Base-by-base conservation (phyloP, 1,140 invertebrate genomes). In the Drosophila ironensis region DNA sequence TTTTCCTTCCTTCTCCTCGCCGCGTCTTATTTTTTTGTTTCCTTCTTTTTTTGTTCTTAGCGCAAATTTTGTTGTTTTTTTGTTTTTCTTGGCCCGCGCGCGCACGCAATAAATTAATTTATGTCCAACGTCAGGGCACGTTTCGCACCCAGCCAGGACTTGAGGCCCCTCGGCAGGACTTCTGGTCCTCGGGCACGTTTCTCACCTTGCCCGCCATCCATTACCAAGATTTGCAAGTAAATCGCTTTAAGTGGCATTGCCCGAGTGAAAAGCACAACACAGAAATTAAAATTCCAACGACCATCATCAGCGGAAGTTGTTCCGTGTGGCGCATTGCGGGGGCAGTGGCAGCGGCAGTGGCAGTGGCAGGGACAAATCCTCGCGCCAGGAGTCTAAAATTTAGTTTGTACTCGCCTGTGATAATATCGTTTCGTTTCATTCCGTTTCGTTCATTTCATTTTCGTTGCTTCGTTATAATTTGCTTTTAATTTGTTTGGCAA, bases 401-500 rank as follows among this genome's bases (percentile, higher is more conserved):
- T 60, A 53, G 47, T 71, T 53, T 46, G 40, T 40, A 19, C 24
- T 9, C 35, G 1, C 24, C 33, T 42, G 52, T 73, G 71, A 80
- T 72, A 80, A 81, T 75, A 82, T 72, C 57, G 71, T 67, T 75
- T 66, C 69, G 56, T 60, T 57, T 59, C n/a, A n/a, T n/a, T n/a
- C n/a, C 54, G 22, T 63, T 64, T 67, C 59, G 48, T 51, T 52
- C 33, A 25, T 57, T 69, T 30, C 51, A 59, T 57, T 47, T 69
- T 69, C 44, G 42, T 70, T 70, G 66, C 52, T 70, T 70, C 66
- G 66, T 86, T 86, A 80, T 84, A 84, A 84, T 84, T 84, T 84
- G 80, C 80, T 84, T 84, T 84, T 84, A 84, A 84, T 84, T 84
- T 84, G 80, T 84, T 84, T 84, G 80, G 81, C 80, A 87, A 84